phyloP scores from a whole-genome alignment of 2,888 invertebrate species.

The Mythimna vitellina region DNA sequence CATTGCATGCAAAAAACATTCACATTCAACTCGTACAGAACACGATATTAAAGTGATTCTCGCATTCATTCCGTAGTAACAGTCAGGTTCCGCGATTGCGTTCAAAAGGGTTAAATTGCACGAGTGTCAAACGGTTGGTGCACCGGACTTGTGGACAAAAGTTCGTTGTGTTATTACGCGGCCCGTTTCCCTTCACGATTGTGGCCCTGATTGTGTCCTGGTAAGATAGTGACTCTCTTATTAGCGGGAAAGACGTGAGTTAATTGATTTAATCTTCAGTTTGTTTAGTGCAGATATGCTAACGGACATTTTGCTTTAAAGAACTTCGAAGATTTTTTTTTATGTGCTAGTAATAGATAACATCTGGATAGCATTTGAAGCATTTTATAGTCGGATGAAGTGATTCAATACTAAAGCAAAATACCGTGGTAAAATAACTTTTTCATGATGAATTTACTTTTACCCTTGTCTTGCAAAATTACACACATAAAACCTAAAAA shows the following conservation, averaged over 20 bases:
- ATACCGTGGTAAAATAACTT: not conserved
- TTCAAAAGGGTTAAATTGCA: constrained; percentile 75
- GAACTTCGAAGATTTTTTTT: not conserved
- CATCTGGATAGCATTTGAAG: not conserved
- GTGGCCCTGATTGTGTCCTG: constrained; percentile 4
- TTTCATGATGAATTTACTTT: not conserved
- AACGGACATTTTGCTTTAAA: not conserved
- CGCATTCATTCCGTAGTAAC: constrained; percentile 60
- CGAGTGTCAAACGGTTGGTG: constrained; percentile 69
- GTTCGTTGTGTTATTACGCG: constrained; percentile 66
- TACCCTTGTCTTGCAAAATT: not conserved
- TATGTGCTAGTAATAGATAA: not conserved
- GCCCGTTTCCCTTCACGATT: constrained; percentile 43
- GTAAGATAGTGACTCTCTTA: constrained; percentile 15
- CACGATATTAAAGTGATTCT: constrained; percentile 52
- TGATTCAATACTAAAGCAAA: not conserved
- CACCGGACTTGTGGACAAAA: constrained; percentile 68
- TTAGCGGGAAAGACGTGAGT: not conserved
- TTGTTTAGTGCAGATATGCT: not conserved
- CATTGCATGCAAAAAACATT: constrained; percentile 1
- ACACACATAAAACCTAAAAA: too few species aligned
- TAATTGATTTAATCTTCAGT: constrained; percentile 12
- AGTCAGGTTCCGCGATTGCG: constrained; percentile 55
- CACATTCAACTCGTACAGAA: constrained; percentile 10
- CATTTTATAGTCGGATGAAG: not conserved